Evolutionary conservation across 2,888 invertebrate genomes (phyloP).

Genomic region (Chirona hameri): DNA sequence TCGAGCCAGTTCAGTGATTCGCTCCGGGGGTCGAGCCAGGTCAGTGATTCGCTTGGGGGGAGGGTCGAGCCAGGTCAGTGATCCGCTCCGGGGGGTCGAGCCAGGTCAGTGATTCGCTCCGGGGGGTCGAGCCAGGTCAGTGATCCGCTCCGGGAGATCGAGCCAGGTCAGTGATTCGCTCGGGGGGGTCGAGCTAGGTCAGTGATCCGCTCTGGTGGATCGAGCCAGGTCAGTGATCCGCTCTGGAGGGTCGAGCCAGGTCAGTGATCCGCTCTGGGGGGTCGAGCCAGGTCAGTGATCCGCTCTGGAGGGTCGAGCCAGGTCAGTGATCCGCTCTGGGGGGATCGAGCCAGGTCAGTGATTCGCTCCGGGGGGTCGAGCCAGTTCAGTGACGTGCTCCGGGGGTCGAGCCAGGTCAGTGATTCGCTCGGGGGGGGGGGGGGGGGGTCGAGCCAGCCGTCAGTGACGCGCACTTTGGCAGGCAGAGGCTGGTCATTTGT

Average conservation of each 20-base stretch:
- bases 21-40: slow-evolving; percentile 97
- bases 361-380: slow-evolving; percentile 99
- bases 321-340: too few species aligned
- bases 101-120: too few species aligned
- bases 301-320: slow-evolving; percentile 99
- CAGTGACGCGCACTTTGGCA: not conserved
- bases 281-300: slow-evolving; percentile 83
- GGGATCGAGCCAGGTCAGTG: slow-evolving; percentile 88
- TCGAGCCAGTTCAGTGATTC: slow-evolving; percentile 79
- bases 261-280: too few species aligned
- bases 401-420: slow-evolving; percentile 91
- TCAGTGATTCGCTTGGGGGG: too few species aligned
- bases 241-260: slow-evolving; percentile 98
- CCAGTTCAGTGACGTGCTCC: too few species aligned
- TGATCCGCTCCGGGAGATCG: too few species aligned
- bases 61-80: slow-evolving; percentile 88
- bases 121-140: slow-evolving; percentile 93
- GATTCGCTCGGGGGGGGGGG: too few species aligned
- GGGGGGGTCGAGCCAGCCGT: slow-evolving; percentile 97
- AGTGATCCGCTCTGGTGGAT: too few species aligned
- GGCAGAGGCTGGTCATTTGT: too few species aligned
- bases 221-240: slow-evolving; percentile 82
- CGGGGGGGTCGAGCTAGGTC: slow-evolving; percentile 95
- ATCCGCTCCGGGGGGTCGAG: slow-evolving; percentile 99
- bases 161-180: slow-evolving; percentile 76